Evolutionary conservation across 2,888 invertebrate genomes (phyloP).

Genomic region (Pseudococcus viburni): DNA sequence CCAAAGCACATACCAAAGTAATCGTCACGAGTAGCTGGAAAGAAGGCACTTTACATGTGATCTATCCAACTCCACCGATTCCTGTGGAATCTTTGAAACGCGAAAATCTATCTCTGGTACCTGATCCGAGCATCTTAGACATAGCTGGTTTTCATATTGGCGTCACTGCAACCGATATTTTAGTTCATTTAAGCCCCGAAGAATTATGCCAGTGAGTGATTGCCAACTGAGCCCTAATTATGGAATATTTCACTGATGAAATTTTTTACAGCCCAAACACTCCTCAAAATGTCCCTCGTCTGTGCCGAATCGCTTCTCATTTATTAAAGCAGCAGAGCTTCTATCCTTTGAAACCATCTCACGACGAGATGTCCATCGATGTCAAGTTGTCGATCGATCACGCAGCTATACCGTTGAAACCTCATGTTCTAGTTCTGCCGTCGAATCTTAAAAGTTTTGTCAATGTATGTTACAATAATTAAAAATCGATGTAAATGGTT

Average conservation of each 20-base stretch:
- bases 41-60: conserved; percentile 84
- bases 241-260: background rate
- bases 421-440: conserved; percentile 87
- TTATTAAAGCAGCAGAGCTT: conserved; percentile 84
- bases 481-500: background rate
- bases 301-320: conserved; percentile 83
- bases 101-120: conserved; percentile 78
- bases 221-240: background rate
- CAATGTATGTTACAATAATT: conserved; percentile 75
- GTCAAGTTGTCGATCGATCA: conserved; percentile 80
- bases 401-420: conserved; percentile 81
- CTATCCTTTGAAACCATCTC: conserved; percentile 86
- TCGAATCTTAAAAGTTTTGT: conserved; percentile 88
- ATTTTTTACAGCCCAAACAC: conserved; percentile 70
- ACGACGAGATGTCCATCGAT: conserved; percentile 79
- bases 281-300: conserved; percentile 75
- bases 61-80: conserved; percentile 89
- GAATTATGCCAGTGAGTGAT: conserved; percentile 80
- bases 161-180: conserved; percentile 85
- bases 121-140: conserved; percentile 86
- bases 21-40: conserved; percentile 82
- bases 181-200: conserved; percentile 86
- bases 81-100: conserved; percentile 73
- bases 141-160: conserved; percentile 85
- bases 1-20: conserved; percentile 78